These are phyloP conservation scores for Phoronis australis DNA, from an alignment of 2,888 invertebrate species.

Conservation along the genomic window DNA sequence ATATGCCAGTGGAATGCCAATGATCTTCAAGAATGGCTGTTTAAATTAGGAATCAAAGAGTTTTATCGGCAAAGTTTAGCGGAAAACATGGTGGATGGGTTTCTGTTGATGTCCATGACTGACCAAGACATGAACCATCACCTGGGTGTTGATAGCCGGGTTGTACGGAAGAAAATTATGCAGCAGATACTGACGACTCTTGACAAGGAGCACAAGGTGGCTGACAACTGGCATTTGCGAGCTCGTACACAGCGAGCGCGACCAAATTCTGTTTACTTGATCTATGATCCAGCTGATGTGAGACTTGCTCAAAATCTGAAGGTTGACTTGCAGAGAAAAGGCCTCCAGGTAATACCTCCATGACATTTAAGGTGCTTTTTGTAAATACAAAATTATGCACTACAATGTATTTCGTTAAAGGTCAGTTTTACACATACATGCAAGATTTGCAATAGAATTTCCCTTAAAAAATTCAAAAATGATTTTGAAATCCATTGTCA, in stretches of 20 bases:
- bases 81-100: slow-evolving; percentile 48
- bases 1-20: slow-evolving; percentile 43
- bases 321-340: slow-evolving; percentile 40
- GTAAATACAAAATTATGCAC: too few relatives aligned
- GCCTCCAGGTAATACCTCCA: slow-evolving; percentile 43
- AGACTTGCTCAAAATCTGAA: slow-evolving; percentile 46
- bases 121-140: slow-evolving; percentile 45
- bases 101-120: slow-evolving; percentile 47
- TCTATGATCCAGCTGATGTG: slow-evolving; percentile 49
- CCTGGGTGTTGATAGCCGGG: slow-evolving; percentile 45
- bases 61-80: slow-evolving; percentile 49
- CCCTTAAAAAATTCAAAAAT: too few relatives aligned
- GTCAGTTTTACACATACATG: too few relatives aligned
- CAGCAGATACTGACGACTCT: slow-evolving; percentile 42
- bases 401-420: too few relatives aligned
- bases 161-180: slow-evolving; percentile 48
- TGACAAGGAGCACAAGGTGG: slow-evolving; percentile 42
- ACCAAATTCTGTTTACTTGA: slow-evolving; percentile 39
- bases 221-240: slow-evolving; percentile 47
- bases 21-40: slow-evolving; percentile 51
- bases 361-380: too few relatives aligned
- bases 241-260: slow-evolving; percentile 40
- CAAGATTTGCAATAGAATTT: too few relatives aligned
- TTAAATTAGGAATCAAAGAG: slow-evolving; percentile 45
- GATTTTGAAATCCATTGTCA: too few relatives aligned